Percentiles rank a stretch among this genome's conserved stretches.
phyloP scores from a whole-genome alignment of 2,113 vertebrate genomes.

The Oceanodroma tethys region DNA sequence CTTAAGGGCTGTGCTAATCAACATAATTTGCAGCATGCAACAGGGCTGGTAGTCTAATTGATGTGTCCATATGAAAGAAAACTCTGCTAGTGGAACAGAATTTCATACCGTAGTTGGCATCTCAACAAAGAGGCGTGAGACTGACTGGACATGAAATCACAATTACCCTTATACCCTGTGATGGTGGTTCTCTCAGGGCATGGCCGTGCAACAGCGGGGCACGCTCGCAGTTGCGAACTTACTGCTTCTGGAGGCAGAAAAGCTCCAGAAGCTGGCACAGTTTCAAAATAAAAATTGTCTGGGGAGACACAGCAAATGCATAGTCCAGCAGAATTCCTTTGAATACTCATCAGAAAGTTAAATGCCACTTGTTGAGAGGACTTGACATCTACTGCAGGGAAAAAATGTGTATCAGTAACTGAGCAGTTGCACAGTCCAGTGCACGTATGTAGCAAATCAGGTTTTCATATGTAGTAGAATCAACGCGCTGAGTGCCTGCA shows the following conservation, averaged over 20 bases:
- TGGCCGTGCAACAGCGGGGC: not conserved
- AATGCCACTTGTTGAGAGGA: not conserved
- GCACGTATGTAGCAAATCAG: accelerated
- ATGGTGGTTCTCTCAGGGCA: not conserved
- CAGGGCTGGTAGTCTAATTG: not conserved
- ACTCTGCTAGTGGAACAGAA: not conserved
- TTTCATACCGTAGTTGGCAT: not conserved
- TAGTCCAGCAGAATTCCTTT: not conserved
- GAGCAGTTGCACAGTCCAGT: not conserved
- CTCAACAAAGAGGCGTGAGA: not conserved
- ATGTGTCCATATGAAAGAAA: not conserved
- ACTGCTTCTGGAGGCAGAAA: not conserved
- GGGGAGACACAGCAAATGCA: not conserved
- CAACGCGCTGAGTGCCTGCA: accelerated
- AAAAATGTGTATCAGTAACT: no score
- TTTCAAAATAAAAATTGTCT: not conserved
- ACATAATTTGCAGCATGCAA: not conserved
- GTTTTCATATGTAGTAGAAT: accelerated
- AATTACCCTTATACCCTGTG: not conserved
- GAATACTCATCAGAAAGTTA: not conserved
- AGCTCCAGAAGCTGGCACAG: not conserved
- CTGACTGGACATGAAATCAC: not conserved
- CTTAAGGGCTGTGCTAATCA: conserved; percentile 10
- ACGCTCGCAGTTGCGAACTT: accelerated
- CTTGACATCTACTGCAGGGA: not conserved